phyloP scores from a whole-genome alignment of 2,797 vertebrate genomes.

The Pantherophis alleghaniensis region DNA sequence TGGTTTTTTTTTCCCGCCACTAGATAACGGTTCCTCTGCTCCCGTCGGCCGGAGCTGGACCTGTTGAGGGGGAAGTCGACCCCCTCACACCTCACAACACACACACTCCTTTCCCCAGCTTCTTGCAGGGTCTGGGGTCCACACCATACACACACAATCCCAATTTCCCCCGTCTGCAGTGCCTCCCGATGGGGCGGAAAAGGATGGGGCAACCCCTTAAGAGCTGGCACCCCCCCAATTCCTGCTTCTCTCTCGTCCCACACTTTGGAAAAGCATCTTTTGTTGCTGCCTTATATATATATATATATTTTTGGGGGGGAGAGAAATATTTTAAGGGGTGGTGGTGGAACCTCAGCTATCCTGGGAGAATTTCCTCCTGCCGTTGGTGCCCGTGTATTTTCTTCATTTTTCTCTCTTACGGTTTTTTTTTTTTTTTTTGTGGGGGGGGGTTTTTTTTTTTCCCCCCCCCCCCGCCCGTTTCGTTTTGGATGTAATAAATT shows the following conservation, averaged over 20 bases:
- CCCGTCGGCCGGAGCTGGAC: background rate
- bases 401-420: background rate
- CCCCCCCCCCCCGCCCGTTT: too few relatives aligned
- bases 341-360: background rate
- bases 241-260: background rate
- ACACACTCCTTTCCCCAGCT: background rate
- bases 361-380: background rate
- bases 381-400: constrained; percentile 9
- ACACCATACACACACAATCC: background rate
- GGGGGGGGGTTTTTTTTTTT: too few relatives aligned
- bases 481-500: constrained; percentile 33
- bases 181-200: background rate
- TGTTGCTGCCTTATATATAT: constrained; percentile 10
- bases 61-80: background rate
- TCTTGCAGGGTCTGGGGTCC: background rate
- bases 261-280: background rate
- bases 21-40: background rate
- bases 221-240: background rate
- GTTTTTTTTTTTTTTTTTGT: too few relatives aligned
- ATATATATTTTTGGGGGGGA: background rate
- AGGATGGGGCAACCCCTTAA: background rate
- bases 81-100: too few relatives aligned
- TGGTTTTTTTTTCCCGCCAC: background rate
- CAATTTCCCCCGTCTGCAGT: background rate
- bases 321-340: background rate